A percentile compares a stretch with the other conserved stretches of the same genome.
These are phyloP conservation scores for Chionoecetes opilio DNA, from an alignment of 1,140 invertebrate genomes.

Conservation along the genomic window DNA sequence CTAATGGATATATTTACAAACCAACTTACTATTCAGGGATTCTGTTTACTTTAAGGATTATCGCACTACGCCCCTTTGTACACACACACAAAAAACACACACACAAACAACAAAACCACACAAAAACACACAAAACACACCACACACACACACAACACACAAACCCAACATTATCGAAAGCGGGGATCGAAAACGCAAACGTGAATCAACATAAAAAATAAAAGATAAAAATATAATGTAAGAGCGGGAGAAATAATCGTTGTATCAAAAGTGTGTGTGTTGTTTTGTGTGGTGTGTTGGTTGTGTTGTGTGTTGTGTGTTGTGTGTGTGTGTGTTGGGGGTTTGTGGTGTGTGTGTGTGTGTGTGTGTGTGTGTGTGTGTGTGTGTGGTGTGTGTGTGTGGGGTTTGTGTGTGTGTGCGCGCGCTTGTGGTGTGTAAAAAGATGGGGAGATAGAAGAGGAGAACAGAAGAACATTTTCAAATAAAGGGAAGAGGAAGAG, in stretches of 20 bases:
- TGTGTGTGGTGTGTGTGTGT: slow-evolving; percentile 24
- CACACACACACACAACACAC: slow-evolving; percentile 27
- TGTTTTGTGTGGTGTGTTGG: no score
- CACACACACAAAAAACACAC: no score
- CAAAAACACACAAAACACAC: no score
- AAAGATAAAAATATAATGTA: background rate
- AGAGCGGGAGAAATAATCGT: background rate
- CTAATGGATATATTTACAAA: slow-evolving; percentile 32
- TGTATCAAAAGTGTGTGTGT: no score
- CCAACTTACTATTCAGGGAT: slow-evolving; percentile 4
- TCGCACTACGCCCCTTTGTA: background rate
- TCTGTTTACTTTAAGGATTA: background rate
- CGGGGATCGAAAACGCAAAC: background rate
- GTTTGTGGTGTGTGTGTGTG: slow-evolving; percentile 25
- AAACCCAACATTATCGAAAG: background rate
- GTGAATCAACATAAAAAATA: background rate
- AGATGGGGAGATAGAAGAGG: no score
- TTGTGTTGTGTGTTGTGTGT: no score
- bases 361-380: slow-evolving; percentile 18
- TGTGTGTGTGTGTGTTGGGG: slow-evolving; percentile 27
- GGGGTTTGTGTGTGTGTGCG: background rate
- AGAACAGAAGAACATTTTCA: no score
- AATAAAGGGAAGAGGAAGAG: no score
- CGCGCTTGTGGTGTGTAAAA: no score
- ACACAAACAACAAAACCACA: no score